Conservation (phyloP, 2,113 vertebrate species). For the Sinocyclocheilus rhinocerous region DNA sequence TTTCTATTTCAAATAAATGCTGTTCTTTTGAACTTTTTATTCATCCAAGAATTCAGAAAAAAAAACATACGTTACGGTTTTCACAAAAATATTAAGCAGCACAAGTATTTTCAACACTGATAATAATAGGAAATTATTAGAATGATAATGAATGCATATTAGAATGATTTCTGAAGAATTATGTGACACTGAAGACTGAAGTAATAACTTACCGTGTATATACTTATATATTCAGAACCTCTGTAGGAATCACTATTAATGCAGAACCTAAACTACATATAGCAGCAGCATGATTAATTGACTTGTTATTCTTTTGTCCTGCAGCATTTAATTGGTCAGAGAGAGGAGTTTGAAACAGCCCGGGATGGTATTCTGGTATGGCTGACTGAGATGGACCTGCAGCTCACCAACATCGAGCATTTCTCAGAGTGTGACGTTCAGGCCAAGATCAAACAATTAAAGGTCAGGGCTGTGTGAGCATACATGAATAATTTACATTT, state of each 20-base stretch:
- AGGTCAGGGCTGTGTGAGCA: constrained; percentile 72
- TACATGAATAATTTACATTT: not conserved
- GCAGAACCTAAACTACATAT: not conserved
- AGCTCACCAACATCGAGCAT: constrained; percentile 97
- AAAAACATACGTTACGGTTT: not conserved
- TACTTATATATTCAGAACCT: not conserved
- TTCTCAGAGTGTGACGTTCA: constrained; percentile 97
- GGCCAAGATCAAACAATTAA: constrained; percentile 96
- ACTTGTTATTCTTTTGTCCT: not conserved
- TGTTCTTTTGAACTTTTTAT: not conserved
- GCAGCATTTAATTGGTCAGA: constrained; percentile 94
- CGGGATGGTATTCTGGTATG: constrained; percentile 94
- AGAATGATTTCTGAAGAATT: not conserved
- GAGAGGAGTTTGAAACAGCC: constrained; percentile 95
- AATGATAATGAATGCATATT: not conserved
- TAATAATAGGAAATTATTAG: not conserved
- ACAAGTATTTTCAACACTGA: not conserved
- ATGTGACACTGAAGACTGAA: not conserved
- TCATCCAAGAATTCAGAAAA: not conserved
- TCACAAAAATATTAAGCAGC: not conserved
- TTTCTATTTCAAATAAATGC: not conserved
- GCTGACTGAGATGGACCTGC: constrained; percentile 98
- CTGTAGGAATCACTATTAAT: not conserved
- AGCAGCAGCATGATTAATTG: not conserved
- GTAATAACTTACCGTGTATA: not conserved